Conservation (phyloP, 2,888 invertebrate genomes). For the Epistrophe grossulariae region DNA sequence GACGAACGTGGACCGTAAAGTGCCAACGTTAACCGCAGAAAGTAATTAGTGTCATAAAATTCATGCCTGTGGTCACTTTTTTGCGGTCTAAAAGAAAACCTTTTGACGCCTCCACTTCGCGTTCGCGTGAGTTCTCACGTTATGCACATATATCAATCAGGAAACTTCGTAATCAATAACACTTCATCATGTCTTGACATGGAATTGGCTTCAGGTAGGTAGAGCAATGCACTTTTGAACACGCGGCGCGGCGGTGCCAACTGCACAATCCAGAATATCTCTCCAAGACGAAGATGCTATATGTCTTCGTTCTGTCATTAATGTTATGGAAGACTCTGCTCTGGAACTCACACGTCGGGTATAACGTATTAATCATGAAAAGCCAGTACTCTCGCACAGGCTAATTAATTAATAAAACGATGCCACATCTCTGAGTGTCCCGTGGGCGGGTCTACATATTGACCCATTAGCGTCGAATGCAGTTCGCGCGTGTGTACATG, state of each 20-base stretch:
- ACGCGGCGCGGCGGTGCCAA: not conserved
- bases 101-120: constrained; percentile 68
- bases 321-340: constrained; percentile 38
- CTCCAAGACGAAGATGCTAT: constrained; percentile 3
- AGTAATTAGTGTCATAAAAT: constrained; percentile 76
- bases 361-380: constrained; percentile 68
- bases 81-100: constrained; percentile 48
- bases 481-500: constrained; percentile 42
- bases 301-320: constrained; percentile 46
- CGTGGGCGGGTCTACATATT: constrained; percentile 73
- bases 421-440: constrained; percentile 52
- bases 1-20: constrained; percentile 1
- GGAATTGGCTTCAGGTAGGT: constrained; percentile 61
- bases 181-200: constrained; percentile 70
- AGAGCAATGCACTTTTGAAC: constrained; percentile 27
- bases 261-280: not conserved
- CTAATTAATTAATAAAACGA: constrained; percentile 75
- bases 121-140: constrained; percentile 66
- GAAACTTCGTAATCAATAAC: constrained; percentile 73
- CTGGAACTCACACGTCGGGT: constrained; percentile 75
- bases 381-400: constrained; percentile 50
- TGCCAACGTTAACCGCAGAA: constrained; percentile 61
- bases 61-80: constrained; percentile 72
- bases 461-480: constrained; percentile 70
- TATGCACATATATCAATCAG: constrained; percentile 70